Evolutionary conservation across 1,140 invertebrate species (phyloP), one percentile per base, ranked within the genome.

Genomic region (Drosophila baimaii): DNA sequence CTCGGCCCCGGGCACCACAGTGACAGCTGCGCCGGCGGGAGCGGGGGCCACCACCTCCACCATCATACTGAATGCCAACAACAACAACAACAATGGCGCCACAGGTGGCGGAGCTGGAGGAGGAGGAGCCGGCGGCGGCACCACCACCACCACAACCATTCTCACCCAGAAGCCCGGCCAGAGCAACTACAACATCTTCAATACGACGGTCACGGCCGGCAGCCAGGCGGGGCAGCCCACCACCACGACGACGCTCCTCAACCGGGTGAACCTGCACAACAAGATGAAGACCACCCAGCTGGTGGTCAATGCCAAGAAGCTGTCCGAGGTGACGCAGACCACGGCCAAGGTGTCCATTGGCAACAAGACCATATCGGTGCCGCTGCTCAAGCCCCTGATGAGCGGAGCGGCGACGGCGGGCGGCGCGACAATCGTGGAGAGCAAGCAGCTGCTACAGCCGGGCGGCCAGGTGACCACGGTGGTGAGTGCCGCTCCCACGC

Each of bases 351-450:
- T 94, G 15, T 94, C 94, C 4, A 94, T 94, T 56, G 94, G 93
- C 12, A 94, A 94, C 77, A 93, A 94, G 76, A 94, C 93, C 17
- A 94, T 94, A 65, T 94, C 94, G 12, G 94, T 94, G 31, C 94
- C 94, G 8, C 91, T 94, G 39, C 78, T 94, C n/a, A 94, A 94
- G 73, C 93, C 92, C 41, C 75, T 85, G 6, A 79, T 90, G 25
- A 89, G 63, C 39, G 73, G 70, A 5, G 79, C 68, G 44, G 74
- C 77, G 15, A 81, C 79, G 0, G 83, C 83, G 0, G 88, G 80
- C 12, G 71, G 77, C 15, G 84, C 85, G 2, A 88, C 83, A 3
- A 88, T 88, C 25, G 84, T 88, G 0, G 83, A 88, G 15, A 89
- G 77, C 61, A 91, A 91, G 33, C 82, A 84, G 25, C 27, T 84